Base-by-base conservation (phyloP, 1,140 invertebrate species). In the Atta cephalotes region DNA sequence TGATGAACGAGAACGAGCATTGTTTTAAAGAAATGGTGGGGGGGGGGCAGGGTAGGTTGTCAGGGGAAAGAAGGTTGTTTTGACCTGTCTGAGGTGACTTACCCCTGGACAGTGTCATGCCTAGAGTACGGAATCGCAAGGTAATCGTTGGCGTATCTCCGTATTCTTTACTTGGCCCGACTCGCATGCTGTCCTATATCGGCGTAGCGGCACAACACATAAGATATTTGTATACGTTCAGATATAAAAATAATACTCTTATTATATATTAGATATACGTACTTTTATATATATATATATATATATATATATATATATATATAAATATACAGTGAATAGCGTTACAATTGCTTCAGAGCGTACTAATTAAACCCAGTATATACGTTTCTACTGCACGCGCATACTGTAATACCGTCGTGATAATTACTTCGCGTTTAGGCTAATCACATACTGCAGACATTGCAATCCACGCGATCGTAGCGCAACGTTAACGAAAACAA, bases 181-280 rank as follows among this genome's bases (percentile, higher is more conserved):
- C 95, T 95, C 94, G 94, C 95, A 95, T 95, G 95, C 94, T 95
- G 95, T 95, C 94, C 95, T 95, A 95, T 94, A 95, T 94, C 92
- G 90, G 92, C 31, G 31, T 95, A 95, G 89, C 94, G 93, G 94
- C 94, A 94, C 93, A 95, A 95, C 95, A 95, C 92, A 95, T 93
- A 95, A 95, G 93, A 95, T 91, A 95, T 93, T 91, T 88, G 89
- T 88, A 90, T 86, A 91, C 90, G 87, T 91, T 90, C 90, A 91
- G 78, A 79, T 58, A 82, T 58, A 86, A 82, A 76, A 25, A 86
- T 14, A 79, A 58, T 80, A 31, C 12, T 72, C 45, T n/a, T 72
- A 39, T 56, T 82, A 25, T 39, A 70, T 58, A 68, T 65, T 66
- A 25, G 31, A 35, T 81, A 70, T 65, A 65, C 25, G 45, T 63